Evolutionary conservation across 2,113 vertebrate genomes (phyloP), one percentile per base, ranked within the genome.

Genomic region (Manacus vitellinus): DNA sequence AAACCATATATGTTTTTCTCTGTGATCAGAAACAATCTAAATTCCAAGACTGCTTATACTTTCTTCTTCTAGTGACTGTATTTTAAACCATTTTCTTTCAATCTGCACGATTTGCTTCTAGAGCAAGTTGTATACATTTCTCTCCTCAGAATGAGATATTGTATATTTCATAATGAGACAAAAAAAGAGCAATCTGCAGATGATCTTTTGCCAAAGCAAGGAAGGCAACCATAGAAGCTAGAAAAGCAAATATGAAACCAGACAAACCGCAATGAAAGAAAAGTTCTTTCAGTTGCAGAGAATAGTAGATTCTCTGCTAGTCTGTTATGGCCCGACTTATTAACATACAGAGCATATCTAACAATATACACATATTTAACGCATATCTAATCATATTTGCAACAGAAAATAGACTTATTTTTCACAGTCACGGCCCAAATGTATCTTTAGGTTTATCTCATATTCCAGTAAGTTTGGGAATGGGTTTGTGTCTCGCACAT

Each of bases 371-470:
- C 24, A 3, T 71, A 71, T 68, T 92, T 82, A 85, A 82, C 0
- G 21, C 12, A 8, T 61, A 52, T 68, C 30, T 75, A 63, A 92
- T 79, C 74, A 65, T 9, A 68, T 92, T 68, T 47, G 41, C 20
- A 88, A 44, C 39, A 90, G 78, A 85, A 95, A 92, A 94, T 20
- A 82, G 52, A 61, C 35, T 79, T 79, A 55, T 37, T 88, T 92
- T 90, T 25, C 52, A 72, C 58, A 70, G 54, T 76, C 37, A 52
- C 37, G 56, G 47, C 62, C 35, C 20, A 65, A 79, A 72, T 73
- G 52, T 66, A 49, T 93, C 37, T 76, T 76, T 46, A 65, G 49
- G 54, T 88, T 54, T 54, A 43, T 72, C 35, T 79, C 9, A 25
- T 51, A 76, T 27, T 47, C 28, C 18, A 39, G 17, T 85, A 61